A percentile compares a stretch with the other conserved stretches of the same genome.
These are phyloP conservation scores for Patiria miniata DNA, from an alignment of 35 echinoderm and acorn worm genomes.

Conservation along the genomic window DNA sequence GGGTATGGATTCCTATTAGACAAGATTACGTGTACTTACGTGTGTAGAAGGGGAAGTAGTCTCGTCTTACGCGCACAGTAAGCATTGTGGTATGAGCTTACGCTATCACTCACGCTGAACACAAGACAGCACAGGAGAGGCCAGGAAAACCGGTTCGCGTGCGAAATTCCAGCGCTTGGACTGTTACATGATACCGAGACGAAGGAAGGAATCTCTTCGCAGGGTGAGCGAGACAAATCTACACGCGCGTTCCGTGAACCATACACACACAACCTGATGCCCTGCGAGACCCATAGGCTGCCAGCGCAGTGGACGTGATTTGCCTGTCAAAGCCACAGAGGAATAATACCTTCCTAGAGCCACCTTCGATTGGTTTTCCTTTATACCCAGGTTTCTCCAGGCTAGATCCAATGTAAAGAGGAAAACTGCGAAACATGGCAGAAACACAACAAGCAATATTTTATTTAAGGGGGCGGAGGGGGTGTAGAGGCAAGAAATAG, in stretches of 20 bases:
- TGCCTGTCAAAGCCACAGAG: not conserved
- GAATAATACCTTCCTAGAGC: too few relatives aligned
- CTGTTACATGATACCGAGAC: not conserved
- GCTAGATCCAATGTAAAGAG: not conserved
- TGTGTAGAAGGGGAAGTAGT: conserved; percentile 1
- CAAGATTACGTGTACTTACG: not conserved
- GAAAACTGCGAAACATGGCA: not conserved
- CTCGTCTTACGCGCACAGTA: not conserved
- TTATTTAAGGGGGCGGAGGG: conserved; percentile 4
- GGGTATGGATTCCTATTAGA: too few relatives aligned
- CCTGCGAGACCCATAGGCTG: not conserved
- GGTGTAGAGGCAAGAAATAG: not conserved
- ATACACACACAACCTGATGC: not conserved
- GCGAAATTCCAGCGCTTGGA: not conserved
- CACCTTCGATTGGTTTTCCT: too few relatives aligned
- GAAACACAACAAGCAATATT: not conserved
- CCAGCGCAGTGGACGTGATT: not conserved
- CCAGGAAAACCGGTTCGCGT: not conserved
- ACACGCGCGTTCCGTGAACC: not conserved
- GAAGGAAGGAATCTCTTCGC: not conserved
- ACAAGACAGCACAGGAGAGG: too few relatives aligned
- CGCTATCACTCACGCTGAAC: too few relatives aligned
- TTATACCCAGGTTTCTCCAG: not conserved
- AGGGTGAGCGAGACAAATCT: too few relatives aligned
- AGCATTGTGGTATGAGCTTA: not conserved